Evolutionary conservation across 35 echinoderm and acorn worm species (phyloP).

Genomic region (Diadema setosum): DNA sequence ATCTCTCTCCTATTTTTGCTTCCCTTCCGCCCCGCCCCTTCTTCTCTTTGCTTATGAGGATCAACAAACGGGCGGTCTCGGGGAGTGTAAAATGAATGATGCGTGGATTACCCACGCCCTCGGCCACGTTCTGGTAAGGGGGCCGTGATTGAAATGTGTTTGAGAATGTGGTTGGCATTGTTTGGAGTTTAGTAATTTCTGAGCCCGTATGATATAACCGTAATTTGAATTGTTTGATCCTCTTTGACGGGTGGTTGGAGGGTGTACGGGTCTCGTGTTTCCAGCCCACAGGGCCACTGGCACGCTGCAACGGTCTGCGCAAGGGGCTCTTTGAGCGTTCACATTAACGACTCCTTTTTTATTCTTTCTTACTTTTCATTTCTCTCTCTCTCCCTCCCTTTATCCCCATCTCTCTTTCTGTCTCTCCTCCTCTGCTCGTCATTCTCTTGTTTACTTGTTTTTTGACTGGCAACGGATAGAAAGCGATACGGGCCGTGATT

Average conservation of each 20-base stretch:
- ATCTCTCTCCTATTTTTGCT: background rate
- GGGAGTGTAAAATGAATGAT: no score
- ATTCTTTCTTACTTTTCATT: no score
- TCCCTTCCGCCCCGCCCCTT: background rate
- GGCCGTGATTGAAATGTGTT: background rate
- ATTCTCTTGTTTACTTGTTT: background rate
- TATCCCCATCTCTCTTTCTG: no score
- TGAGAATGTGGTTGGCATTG: constrained; percentile 11
- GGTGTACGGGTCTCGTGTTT: background rate
- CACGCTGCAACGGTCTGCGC: background rate
- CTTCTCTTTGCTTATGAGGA: background rate
- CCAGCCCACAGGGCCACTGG: background rate
- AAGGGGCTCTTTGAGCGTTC: no score
- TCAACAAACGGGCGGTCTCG: background rate
- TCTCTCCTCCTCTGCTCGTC: background rate
- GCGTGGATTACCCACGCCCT: background rate
- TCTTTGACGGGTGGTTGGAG: background rate
- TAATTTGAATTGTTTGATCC: constrained; percentile 14
- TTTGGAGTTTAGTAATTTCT: constrained; percentile 14
- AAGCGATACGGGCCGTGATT: constrained; percentile 21
- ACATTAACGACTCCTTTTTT: no score
- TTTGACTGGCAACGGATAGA: constrained; percentile 6
- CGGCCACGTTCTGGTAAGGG: background rate
- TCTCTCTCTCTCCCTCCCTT: no score
- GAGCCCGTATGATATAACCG: constrained; percentile 20